Evolutionary conservation across 1,140 invertebrate genomes (phyloP), one percentile per base, ranked within the genome.

Genomic region (Conus betulinus): DNA sequence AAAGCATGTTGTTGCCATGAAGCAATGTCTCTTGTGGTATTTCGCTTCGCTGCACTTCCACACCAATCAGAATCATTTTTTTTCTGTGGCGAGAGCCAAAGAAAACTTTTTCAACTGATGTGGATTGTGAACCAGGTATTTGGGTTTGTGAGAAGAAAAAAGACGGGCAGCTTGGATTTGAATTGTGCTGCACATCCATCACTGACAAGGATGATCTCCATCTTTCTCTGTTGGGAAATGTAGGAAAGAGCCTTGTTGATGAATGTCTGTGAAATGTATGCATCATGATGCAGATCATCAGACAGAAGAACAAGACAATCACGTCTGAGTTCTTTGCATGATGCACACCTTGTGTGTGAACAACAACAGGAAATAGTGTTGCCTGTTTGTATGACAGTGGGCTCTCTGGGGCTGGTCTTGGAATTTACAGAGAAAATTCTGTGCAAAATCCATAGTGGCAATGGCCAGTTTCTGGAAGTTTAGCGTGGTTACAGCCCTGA

Each of bases 131-230:
- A 13, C 78, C 78, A 39, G 13, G 25, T 7, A 81, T n/a, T n/a
- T n/a, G n/a, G n/a, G n/a, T n/a, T n/a, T n/a, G n/a, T n/a, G n/a
- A n/a, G n/a, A n/a, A n/a, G 78, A 4, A 39, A 53, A 5, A 81
- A 81, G 39, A 81, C 20, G 13, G 78, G 78, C 20, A 81, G 78
- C 51, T 51, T 25, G 7, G 78, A 81, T 81, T 51, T 81, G 51
- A 81, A 81, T 23, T 81, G 78, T 81, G 78, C 78, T 39, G 78
- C n/a, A 51, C 78, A 81, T 4, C 78, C 78, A 81, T 81, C 78
- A 53, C 27, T n/a, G n/a, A n/a, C n/a, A n/a, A n/a, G n/a, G n/a
- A n/a, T n/a, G n/a, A n/a, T n/a, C n/a, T n/a, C n/a, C 8, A 81
- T n/a, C 20, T 7, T 6, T 15, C 78, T 39, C 15, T 39, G 15